phyloP scores from a whole-genome alignment of 2,113 vertebrate species.

The Callopanchax toddi region DNA sequence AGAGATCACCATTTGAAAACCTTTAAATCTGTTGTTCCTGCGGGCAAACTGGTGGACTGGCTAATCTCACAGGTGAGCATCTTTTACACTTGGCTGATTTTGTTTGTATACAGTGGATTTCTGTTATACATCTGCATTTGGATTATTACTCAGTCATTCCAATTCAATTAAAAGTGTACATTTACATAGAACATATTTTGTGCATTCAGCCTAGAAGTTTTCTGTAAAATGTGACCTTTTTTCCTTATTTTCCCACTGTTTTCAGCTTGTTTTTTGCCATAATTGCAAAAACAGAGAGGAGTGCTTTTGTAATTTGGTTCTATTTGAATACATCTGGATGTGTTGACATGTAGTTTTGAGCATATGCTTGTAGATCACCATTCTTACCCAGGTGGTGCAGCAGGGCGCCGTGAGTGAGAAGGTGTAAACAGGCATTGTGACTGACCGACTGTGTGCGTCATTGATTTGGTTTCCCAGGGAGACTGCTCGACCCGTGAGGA shows the following conservation, averaged over 20 bases:
- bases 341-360: conserved; percentile 26
- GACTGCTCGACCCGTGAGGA: conserved; percentile 95
- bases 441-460: conserved; percentile 63
- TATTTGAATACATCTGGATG: too few species aligned
- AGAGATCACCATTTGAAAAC: conserved; percentile 96
- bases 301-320: too few species aligned
- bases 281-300: background rate
- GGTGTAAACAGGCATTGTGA: conserved; percentile 50
- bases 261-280: background rate
- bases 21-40: conserved; percentile 95
- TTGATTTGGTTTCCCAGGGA: conserved; percentile 82
- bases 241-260: background rate
- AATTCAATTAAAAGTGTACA: too few species aligned
- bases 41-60: conserved; percentile 96
- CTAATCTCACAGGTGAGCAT: conserved; percentile 92
- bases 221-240: background rate
- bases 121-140: too few species aligned
- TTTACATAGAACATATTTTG: too few species aligned
- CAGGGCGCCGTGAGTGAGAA: conserved; percentile 25
- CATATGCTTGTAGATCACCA: conserved; percentile 1
- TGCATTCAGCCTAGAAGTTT: too few species aligned
- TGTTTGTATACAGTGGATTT: too few species aligned
- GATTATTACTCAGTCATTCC: too few species aligned
- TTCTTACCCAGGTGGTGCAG: conserved; percentile 3
- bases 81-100: too few species aligned